Percentiles rank a stretch among this genome's conserved stretches.
These are phyloP conservation scores for Drosophila antonietae DNA, from an alignment of 2,888 invertebrate genomes.

Conservation along the genomic window DNA sequence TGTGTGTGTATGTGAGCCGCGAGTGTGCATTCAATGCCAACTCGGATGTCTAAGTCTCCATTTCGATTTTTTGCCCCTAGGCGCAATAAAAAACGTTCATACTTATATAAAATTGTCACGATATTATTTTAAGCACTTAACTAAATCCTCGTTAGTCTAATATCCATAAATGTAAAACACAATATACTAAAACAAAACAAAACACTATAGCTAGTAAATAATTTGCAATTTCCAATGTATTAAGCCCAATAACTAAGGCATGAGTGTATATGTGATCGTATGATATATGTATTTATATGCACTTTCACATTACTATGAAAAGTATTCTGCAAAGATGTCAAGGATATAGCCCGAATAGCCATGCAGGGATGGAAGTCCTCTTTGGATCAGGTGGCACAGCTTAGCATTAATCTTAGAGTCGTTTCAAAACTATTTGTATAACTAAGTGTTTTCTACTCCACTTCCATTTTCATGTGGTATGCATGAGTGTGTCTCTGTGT, in stretches of 20 bases:
- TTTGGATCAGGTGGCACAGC: background rate
- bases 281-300: constrained; percentile 5
- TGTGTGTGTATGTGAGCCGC: constrained; percentile 13
- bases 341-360: constrained; percentile 2
- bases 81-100: constrained; percentile 53
- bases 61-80: constrained; percentile 63
- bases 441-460: constrained; percentile 19
- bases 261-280: constrained; percentile 5
- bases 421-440: constrained; percentile 19
- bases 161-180: constrained; percentile 23
- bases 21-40: constrained; percentile 68
- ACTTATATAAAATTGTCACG: constrained; percentile 43
- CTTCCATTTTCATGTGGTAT: constrained; percentile 23
- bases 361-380: background rate
- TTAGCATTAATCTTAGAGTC: constrained; percentile 1
- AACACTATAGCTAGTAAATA: constrained; percentile 70
- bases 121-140: constrained; percentile 61
- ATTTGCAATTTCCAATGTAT: constrained; percentile 72
- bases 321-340: constrained; percentile 5
- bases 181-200: constrained; percentile 9
- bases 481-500: constrained; percentile 22
- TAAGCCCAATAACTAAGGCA: constrained; percentile 37
- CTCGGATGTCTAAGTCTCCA: constrained; percentile 50
- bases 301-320: constrained; percentile 11
- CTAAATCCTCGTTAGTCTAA: constrained; percentile 34